Evolutionary conservation across 2,888 invertebrate genomes (phyloP), one percentile per base, ranked within the genome.

Genomic region (Trissolcus brochymenae): DNA sequence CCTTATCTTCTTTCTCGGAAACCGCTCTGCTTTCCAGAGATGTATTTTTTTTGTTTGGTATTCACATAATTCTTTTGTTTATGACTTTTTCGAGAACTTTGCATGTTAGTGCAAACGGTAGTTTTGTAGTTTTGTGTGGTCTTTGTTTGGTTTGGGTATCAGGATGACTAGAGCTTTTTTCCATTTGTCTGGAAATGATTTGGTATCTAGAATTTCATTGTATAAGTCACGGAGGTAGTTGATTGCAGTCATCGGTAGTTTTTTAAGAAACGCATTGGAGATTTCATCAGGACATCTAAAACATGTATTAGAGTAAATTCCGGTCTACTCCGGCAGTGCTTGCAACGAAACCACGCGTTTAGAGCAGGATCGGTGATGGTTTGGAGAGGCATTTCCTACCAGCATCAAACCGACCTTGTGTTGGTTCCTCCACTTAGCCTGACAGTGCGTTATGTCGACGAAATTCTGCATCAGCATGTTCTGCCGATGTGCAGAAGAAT

Each of bases 251-350:
- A 53, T 11, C n/a, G 74, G 65, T 0, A 78, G 40, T 2, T 74
- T 25, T 74, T 78, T 77, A 0, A 77, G 53, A 1, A 70, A 49
- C 0, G 70, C 57, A 11, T 68, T 76, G 0, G 9, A 11, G 0
- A 70, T 80, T n/a, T 46, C 57, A 29, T 82, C 81, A 0, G 79
- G 21, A n/a, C n/a, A n/a, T n/a, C n/a, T n/a, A n/a, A n/a, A n/a
- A n/a, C n/a, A n/a, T n/a, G n/a, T n/a, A n/a, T n/a, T n/a, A n/a
- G n/a, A n/a, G n/a, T n/a, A n/a, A n/a, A n/a, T n/a, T n/a, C n/a
- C n/a, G n/a, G n/a, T n/a, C n/a, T n/a, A n/a, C n/a, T n/a, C n/a
- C n/a, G n/a, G 41, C 11, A 41, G 4, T 41, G 1, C 4, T 41
- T 41, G n/a, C 11, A 41, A 41, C n/a, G 2, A 41, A 41, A n/a